Percentiles rank a stretch among this genome's conserved stretches.
Evolutionary conservation across 2,113 vertebrate species (phyloP).

Genomic region (Gracilinanus agilis): DNA sequence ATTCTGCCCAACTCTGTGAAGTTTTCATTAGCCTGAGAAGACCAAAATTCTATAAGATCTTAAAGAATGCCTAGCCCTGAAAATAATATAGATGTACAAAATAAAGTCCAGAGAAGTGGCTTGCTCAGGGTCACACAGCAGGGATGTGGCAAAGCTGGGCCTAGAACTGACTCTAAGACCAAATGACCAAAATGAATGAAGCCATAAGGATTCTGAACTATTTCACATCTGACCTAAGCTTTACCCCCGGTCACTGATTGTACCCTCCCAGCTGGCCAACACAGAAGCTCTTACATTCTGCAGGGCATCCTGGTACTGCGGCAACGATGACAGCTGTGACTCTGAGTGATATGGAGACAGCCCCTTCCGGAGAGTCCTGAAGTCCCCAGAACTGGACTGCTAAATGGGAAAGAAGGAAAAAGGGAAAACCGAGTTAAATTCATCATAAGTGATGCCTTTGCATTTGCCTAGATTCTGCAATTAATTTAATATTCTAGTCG

Average conservation of each 20-base stretch:
- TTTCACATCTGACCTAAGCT: neutral
- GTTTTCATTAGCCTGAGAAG: neutral
- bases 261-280: too few species aligned
- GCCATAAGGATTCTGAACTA: too few species aligned
- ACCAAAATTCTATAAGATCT: neutral
- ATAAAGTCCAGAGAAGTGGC: neutral
- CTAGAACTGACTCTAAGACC: too few species aligned
- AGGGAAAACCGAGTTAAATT: slow-evolving; percentile 20
- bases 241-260: too few species aligned
- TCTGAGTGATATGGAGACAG: slow-evolving; percentile 95
- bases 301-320: slow-evolving; percentile 92
- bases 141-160: neutral
- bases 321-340: slow-evolving; percentile 94
- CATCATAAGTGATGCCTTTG: neutral
- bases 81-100: neutral
- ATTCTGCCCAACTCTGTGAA: neutral
- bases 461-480: neutral
- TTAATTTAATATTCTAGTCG: neutral
- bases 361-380: slow-evolving; percentile 93
- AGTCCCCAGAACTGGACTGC: slow-evolving; percentile 91
- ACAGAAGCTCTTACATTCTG: slow-evolving; percentile 89
- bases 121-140: neutral
- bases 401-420: slow-evolving; percentile 50
- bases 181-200: neutral
- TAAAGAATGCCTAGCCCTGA: neutral